Evolutionary conservation across 2,888 invertebrate genomes (phyloP).

Genomic region (Stenolophus ochropezus): DNA sequence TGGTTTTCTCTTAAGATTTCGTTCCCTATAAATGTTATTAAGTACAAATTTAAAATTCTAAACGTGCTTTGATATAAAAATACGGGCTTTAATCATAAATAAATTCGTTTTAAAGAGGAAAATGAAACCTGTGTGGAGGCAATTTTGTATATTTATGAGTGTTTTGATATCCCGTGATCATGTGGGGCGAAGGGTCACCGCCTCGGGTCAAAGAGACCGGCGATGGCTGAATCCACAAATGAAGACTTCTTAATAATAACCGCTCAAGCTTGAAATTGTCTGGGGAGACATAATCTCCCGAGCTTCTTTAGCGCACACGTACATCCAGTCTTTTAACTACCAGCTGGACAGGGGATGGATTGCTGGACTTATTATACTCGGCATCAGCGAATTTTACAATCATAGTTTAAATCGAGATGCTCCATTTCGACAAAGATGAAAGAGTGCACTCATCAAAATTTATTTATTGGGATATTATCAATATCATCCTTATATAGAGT

Average conservation of each 20-base stretch:
- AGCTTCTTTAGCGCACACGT: neutral
- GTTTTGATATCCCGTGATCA: neutral
- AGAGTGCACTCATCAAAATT: too few relatives aligned
- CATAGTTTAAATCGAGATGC: too few relatives aligned
- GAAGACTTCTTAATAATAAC: slow-evolving; percentile 43
- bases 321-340: neutral
- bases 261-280: slow-evolving; percentile 43
- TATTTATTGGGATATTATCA: too few relatives aligned
- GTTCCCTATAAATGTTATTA: neutral
- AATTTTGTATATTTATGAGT: slow-evolving; percentile 17
- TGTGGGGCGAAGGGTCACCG: neutral
- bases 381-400: too few relatives aligned
- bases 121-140: neutral
- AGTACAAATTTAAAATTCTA: neutral
- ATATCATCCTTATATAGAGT: too few relatives aligned
- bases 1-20: too few relatives aligned
- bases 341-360: neutral
- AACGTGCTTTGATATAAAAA: neutral
- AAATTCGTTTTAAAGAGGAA: neutral
- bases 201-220: neutral
- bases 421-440: too few relatives aligned
- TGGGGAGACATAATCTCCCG: slow-evolving; percentile 2
- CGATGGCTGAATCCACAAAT: slow-evolving; percentile 37
- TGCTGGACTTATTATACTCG: neutral
- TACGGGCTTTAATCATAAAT: neutral